Percentiles rank a stretch among this genome's conserved stretches.
These are phyloP conservation scores for Phengaris arion DNA, from an alignment of 2,888 invertebrate genomes.

Conservation along the genomic window DNA sequence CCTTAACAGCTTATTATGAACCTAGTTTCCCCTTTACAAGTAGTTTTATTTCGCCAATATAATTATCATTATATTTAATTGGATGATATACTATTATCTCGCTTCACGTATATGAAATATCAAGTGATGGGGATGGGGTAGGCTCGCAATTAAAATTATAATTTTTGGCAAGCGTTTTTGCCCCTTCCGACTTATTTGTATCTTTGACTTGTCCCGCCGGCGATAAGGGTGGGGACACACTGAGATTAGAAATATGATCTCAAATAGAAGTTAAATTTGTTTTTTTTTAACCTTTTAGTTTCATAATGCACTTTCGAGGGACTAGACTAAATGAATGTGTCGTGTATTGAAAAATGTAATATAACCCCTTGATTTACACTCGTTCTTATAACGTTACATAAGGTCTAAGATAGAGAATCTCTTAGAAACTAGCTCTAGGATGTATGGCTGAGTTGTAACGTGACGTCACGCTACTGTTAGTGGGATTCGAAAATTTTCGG, in stretches of 20 bases:
- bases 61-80: background rate
- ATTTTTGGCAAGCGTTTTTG: slow-evolving; percentile 77
- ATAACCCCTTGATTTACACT: no score
- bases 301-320: no score
- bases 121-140: slow-evolving; percentile 43
- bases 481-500: no score
- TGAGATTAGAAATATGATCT: slow-evolving; percentile 26
- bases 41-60: background rate
- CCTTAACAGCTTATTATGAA: background rate
- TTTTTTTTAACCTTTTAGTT: no score
- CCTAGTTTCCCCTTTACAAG: background rate
- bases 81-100: slow-evolving; percentile 9
- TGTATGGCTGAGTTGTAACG: no score
- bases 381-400: no score
- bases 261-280: background rate
- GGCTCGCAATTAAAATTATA: slow-evolving; percentile 76
- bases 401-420: no score
- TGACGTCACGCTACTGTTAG: no score
- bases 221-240: slow-evolving; percentile 47
- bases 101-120: slow-evolving; percentile 8
- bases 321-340: no score
- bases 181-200: slow-evolving; percentile 65
- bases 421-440: no score
- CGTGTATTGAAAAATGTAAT: no score
- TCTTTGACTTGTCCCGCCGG: slow-evolving; percentile 72